A percentile compares a stretch with the other conserved stretches of the same genome.
phyloP scores from a whole-genome alignment of 2,113 vertebrate species.

The Cyphomyrus discorhynchus region DNA sequence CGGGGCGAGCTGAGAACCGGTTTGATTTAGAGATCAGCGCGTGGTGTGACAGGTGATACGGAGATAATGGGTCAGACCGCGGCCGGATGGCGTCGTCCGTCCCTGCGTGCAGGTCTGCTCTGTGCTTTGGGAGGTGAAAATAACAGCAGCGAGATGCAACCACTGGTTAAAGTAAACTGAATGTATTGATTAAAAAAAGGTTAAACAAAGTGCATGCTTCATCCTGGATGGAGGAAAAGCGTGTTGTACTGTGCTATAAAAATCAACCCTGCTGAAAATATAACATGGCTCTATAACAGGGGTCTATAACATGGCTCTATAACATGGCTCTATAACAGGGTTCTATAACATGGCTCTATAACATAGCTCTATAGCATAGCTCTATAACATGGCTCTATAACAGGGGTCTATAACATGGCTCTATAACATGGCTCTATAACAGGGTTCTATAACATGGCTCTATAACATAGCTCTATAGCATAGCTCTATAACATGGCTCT shows the following conservation, averaged over 20 bases:
- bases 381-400: too few species aligned
- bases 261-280: not conserved
- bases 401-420: too few species aligned
- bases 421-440: too few species aligned
- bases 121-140: constrained; percentile 40
- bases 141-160: not conserved
- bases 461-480: too few species aligned
- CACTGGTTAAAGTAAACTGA: not conserved
- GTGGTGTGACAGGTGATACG: constrained; percentile 54
- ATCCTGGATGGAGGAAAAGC: not conserved
- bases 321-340: too few species aligned
- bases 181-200: not conserved
- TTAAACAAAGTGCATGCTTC: not conserved
- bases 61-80: constrained; percentile 54
- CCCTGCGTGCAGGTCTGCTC: not conserved
- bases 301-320: too few species aligned
- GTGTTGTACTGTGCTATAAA: not conserved
- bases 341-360: too few species aligned
- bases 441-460: too few species aligned
- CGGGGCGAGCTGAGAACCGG: constrained; percentile 44
- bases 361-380: too few species aligned
- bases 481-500: too few species aligned
- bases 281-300: not conserved
- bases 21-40: constrained; percentile 60
- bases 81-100: constrained; percentile 45